Base-by-base conservation (phyloP, 2,113 vertebrate species). In the Aegypius monachus region DNA sequence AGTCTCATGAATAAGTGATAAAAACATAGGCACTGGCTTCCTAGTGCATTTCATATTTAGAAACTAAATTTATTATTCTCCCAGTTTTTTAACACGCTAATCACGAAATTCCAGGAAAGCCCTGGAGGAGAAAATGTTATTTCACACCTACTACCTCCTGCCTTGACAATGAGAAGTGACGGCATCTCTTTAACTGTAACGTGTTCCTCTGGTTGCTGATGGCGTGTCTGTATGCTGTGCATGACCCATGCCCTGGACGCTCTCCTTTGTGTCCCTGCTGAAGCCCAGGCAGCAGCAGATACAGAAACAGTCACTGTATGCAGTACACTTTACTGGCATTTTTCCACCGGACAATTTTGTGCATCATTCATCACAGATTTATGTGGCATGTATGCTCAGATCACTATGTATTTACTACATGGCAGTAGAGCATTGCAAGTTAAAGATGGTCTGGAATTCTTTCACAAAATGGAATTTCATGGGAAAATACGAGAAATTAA, bases 11-110 rank as follows among this genome's bases (percentile, higher is more conserved):
- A 43, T 74, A 61, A 86, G 9, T 55, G 36, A 80, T n/a, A 47
- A 53, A 88, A 83, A 29, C 36, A 38, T 9, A 52, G 15, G 5
- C 52, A 43, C 17, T 56, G 52, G 4, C 32, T 84, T 88, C 61
- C 43, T 22, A 56, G 11, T 43, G 67, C 9, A 23, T 65, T 68
- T 94, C 20, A 21, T 50, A 70, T 66, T 88, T 67, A 55, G 52
- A 88, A 86, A n/a, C 36, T 52, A n/a, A 56, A 92, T 90, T 81
- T 83, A 68, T 72, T 75, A 22, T 91, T 84, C 19, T 53, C 12
- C 3, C 2, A 36, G 7, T 16, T 53, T 88, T 94, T 67, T 42
- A 20, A 36, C 34, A 50, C 20, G 40, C 12, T 93, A 83, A 77
- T 95, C 45, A 72, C 0, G 4, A 91, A 91, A 75, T 70, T 52